Evolutionary conservation across 2,113 vertebrate genomes (phyloP).

Genomic region (human (Homo sapiens)): DNA sequence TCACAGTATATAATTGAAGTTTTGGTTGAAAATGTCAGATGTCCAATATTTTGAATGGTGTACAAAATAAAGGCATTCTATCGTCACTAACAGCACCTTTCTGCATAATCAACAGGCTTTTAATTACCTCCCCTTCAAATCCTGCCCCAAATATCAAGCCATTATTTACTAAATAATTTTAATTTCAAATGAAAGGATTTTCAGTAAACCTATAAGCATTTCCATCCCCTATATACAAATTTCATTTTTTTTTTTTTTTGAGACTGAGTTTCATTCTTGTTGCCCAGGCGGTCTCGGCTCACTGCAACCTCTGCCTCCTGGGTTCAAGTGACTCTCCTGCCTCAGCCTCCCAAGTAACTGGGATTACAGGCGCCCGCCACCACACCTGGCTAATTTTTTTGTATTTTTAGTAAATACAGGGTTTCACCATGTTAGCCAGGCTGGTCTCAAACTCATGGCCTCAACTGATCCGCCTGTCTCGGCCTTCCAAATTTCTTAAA

Average conservation of each 20-base stretch:
- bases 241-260: too few relatives aligned
- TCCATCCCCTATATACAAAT: constrained; percentile 88
- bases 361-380: too few relatives aligned
- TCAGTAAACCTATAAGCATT: constrained; percentile 91
- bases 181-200: constrained; percentile 88
- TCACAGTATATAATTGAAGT: constrained; percentile 85
- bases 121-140: constrained; percentile 72
- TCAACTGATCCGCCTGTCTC: too few relatives aligned
- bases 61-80: constrained; percentile 85
- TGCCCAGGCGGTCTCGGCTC: too few relatives aligned
- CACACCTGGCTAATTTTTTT: too few relatives aligned
- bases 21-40: constrained; percentile 89
- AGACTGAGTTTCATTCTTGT: too few relatives aligned
- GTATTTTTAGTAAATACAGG: too few relatives aligned
- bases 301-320: too few relatives aligned
- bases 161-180: constrained; percentile 86
- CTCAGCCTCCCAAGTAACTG: too few relatives aligned
- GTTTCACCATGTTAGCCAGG: too few relatives aligned
- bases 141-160: constrained; percentile 80
- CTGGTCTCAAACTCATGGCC: too few relatives aligned
- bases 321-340: too few relatives aligned
- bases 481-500: constrained; percentile 81
- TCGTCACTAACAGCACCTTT: constrained; percentile 83
- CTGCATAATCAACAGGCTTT: constrained; percentile 79
- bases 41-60: constrained; percentile 82